Evolutionary conservation across 2,888 invertebrate genomes (phyloP), one percentile per base, ranked within the genome.

Genomic region (Nymphalis polychloros): DNA sequence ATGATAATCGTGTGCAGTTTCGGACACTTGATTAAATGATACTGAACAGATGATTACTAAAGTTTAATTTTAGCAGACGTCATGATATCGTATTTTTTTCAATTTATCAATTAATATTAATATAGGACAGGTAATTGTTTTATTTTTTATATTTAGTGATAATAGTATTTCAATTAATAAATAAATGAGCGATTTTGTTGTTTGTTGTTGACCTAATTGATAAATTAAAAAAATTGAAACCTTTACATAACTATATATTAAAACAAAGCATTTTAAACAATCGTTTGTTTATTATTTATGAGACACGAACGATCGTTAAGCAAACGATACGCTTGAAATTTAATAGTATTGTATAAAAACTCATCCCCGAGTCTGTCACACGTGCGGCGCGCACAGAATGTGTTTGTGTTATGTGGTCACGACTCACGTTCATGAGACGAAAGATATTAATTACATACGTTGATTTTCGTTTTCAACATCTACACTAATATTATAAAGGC

Each of bases 311-410:
- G 23, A 63, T 31, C 27, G 47, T 55, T 49, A 47, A 47, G 64
- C 63, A 67, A 70, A 27, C 19, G 70, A 70, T 70, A 63, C 48
- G 35, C 61, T 61, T 70, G 70, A 53, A 70, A 70, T 27, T 64
- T 35, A 62, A 67, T 67, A 70, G 35, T 50, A 19, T 23, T 20
- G 47, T 62, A 67, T 67, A 62, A 67, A 63, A 59, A 67, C n/a
- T 61, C 27, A 63, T 48, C 65, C 72, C 72, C 52, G 65, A 55
- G 61, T 57, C 55, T 35, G 35, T 46, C 66, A 66, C 66, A 61
- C 61, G 66, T 66, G 55, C 31, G 17, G 61, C 17, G 10, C 35
- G 19, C n/a, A 35, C 5, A 57, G 46, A 50, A 46, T 60, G 59
- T 59, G 60, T 59, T 52, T 46, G 13, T 50, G 52, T 65, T 31